A percentile compares a stretch with the other conserved stretches of the same genome.
Conservation (phyloP, 2,888 invertebrate genomes). For the Cremastobaeus sp. region DNA sequence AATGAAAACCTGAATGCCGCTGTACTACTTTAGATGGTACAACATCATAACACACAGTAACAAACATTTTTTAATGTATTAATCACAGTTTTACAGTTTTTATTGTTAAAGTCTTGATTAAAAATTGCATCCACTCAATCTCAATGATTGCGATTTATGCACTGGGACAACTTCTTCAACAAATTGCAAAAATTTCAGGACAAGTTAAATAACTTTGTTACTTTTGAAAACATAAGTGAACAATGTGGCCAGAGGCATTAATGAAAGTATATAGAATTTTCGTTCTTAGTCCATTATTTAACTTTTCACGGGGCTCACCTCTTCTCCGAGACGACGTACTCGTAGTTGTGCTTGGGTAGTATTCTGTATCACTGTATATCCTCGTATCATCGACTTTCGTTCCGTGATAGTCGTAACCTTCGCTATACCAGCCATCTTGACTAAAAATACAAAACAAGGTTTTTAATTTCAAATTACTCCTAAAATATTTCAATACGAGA, state of each 20-base stretch:
- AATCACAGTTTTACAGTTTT: no score
- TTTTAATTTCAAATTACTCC: slow-evolving; percentile 40
- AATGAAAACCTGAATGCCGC: no score
- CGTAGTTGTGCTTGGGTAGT: slow-evolving; percentile 76
- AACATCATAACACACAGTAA: no score
- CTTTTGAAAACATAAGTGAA: slow-evolving; percentile 6
- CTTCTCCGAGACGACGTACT: slow-evolving; percentile 70
- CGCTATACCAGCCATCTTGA: slow-evolving; percentile 81
- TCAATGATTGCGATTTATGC: no score
- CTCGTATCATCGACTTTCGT: slow-evolving; percentile 78
- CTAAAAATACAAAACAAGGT: slow-evolving; percentile 75
- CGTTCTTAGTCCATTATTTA: slow-evolving; percentile 18
- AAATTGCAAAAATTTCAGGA: no score
- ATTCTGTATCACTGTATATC: slow-evolving; percentile 79
- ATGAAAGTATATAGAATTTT: slow-evolving; percentile 12
- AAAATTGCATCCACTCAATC: no score
- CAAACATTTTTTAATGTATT: no score
- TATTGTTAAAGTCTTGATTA: no score
- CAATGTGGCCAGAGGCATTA: neutral
- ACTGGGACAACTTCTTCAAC: no score
- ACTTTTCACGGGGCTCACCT: slow-evolving; percentile 60
- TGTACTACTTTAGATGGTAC: no score
- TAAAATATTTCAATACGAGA: slow-evolving; percentile 2
- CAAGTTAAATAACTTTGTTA: no score
- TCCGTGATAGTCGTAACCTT: slow-evolving; percentile 79